Conservation (phyloP, 2,113 vertebrate genomes). For the Tonatia bakeri region DNA sequence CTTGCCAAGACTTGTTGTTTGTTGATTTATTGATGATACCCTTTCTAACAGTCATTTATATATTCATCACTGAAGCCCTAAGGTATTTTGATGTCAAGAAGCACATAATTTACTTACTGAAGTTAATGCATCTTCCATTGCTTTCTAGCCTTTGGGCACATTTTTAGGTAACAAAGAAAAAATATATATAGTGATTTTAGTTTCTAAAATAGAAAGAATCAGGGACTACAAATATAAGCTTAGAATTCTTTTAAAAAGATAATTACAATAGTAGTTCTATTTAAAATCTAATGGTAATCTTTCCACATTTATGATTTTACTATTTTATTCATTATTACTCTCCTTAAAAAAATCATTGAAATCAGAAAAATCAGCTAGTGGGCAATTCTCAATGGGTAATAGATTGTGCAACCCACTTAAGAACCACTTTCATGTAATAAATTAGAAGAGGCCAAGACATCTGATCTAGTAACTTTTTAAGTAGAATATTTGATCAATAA, state of each 20-base stretch:
- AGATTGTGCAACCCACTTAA: neutral
- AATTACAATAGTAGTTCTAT: neutral
- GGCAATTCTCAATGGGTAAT: no score
- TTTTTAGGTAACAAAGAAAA: neutral
- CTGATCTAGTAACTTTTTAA: neutral
- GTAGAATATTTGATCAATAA: neutral
- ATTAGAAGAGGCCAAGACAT: neutral
- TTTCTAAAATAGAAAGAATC: neutral
- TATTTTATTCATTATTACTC: neutral
- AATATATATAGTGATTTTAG: neutral
- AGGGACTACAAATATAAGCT: neutral
- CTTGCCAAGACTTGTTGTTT: neutral
- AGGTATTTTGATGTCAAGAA: conserved; percentile 2
- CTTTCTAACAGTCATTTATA: neutral
- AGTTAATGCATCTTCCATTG: neutral
- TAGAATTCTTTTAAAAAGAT: neutral
- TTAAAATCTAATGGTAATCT: neutral
- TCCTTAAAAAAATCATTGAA: neutral
- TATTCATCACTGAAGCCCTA: neutral
- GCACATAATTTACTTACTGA: conserved; percentile 35
- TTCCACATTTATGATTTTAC: neutral
- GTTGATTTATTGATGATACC: neutral
- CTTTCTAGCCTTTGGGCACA: neutral
- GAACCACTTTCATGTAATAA: neutral
- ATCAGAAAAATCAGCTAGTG: neutral